Conservation (phyloP, 2,888 invertebrate species). For the Tinea semifulvella region DNA sequence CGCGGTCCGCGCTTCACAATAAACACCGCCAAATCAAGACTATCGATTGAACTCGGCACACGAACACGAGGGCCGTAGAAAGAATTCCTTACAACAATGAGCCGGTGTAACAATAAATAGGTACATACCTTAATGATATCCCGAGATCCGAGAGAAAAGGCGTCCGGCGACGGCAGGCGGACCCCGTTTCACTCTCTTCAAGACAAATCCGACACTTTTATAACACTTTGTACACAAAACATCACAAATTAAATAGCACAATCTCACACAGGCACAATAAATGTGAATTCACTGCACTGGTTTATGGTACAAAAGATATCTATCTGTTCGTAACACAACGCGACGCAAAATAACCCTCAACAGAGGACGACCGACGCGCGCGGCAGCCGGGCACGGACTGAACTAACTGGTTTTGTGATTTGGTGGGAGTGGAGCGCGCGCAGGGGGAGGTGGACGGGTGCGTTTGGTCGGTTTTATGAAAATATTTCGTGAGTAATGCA, state of each 20-base stretch:
- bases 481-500: constrained; percentile 68
- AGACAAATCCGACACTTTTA: constrained; percentile 51
- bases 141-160: constrained; percentile 60
- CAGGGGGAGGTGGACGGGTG: constrained; percentile 42
- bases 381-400: constrained; percentile 62
- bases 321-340: constrained; percentile 56
- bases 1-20: constrained; percentile 26
- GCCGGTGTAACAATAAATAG: constrained; percentile 61
- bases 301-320: constrained; percentile 50
- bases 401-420: too few species aligned
- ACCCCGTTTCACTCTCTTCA: constrained; percentile 54
- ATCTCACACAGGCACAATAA: constrained; percentile 54
- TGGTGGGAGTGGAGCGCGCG: constrained; percentile 24
- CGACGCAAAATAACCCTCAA: constrained; percentile 31
- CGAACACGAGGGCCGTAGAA: constrained; percentile 37
- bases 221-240: constrained; percentile 47
- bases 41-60: constrained; percentile 56
- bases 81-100: constrained; percentile 65
- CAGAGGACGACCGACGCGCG: constrained; percentile 51
- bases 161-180: constrained; percentile 53
- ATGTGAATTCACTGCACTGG: constrained; percentile 56
- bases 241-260: constrained; percentile 56
- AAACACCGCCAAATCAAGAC: constrained; percentile 31
- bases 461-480: constrained; percentile 65
- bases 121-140: constrained; percentile 62